Evolutionary conservation across 2,797 vertebrate species (phyloP).

Genomic region (Rhinella marina): DNA sequence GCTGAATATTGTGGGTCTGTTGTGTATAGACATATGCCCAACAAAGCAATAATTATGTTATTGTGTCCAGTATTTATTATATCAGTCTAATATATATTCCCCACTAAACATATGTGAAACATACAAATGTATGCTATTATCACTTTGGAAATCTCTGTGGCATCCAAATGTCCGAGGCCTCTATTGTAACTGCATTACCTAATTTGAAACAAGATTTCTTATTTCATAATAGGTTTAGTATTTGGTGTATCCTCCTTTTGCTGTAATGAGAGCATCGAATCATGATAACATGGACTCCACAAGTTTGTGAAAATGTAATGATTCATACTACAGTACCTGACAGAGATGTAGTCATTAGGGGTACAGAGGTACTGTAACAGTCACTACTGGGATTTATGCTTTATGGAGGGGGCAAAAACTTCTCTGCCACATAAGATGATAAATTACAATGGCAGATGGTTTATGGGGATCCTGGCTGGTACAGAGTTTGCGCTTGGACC

Average conservation of each 20-base stretch:
- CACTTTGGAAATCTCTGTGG: neutral
- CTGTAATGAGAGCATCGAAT: neutral
- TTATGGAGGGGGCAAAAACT: too few species aligned
- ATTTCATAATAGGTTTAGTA: neutral
- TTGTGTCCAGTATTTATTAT: slow-evolving; percentile 15
- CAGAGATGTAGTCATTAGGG: neutral
- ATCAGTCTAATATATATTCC: neutral
- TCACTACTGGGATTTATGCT: too few species aligned
- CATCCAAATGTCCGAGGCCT: neutral
- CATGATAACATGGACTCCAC: neutral
- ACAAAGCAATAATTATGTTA: slow-evolving; percentile 26
- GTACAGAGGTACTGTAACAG: neutral
- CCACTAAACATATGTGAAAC: neutral
- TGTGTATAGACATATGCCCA: slow-evolving; percentile 34
- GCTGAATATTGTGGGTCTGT: slow-evolving; percentile 27
- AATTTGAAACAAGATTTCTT: neutral
- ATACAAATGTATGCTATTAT: neutral
- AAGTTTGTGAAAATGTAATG: neutral
- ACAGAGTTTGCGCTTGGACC: too few species aligned
- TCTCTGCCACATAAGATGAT: too few species aligned
- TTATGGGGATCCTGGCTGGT: too few species aligned
- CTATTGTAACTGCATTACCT: neutral
- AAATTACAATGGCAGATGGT: too few species aligned
- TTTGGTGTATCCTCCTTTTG: neutral
- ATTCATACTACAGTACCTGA: too few species aligned